A percentile compares a stretch with the other conserved stretches of the same genome.
Evolutionary conservation across 2,113 vertebrate species (phyloP).

Genomic region (Bubo blakistoni): DNA sequence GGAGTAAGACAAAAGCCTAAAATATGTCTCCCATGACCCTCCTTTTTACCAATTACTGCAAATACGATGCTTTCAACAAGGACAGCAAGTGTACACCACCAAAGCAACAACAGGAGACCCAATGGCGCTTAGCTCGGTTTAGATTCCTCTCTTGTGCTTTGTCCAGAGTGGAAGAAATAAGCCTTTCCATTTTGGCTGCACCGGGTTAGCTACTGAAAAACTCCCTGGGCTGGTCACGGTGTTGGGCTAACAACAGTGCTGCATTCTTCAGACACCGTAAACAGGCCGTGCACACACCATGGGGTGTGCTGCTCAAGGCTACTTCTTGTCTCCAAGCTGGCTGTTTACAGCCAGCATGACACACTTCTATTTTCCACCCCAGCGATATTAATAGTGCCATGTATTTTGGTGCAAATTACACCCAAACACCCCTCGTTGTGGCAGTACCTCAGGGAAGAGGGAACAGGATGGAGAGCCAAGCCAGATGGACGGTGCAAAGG

Average conservation of each 20-base stretch:
- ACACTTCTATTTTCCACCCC: conserved; percentile 15
- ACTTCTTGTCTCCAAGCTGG: neutral
- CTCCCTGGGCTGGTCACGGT: neutral
- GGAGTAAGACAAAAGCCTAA: conserved; percentile 1
- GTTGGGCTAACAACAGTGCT: neutral
- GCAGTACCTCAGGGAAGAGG: neutral
- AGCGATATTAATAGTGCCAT: neutral
- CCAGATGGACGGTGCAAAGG: neutral
- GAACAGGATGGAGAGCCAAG: neutral
- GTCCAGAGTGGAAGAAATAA: neutral
- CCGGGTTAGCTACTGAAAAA: neutral
- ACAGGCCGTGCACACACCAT: neutral
- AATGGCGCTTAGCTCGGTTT: neutral
- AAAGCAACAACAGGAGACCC: neutral
- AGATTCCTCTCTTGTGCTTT: neutral
- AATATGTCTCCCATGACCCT: neutral
- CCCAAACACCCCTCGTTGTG: neutral
- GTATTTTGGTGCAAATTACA: conserved; percentile 17
- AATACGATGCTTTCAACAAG: neutral
- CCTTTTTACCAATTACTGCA: neutral
- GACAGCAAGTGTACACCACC: neutral
- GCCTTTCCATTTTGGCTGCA: neutral
- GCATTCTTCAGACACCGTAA: neutral
- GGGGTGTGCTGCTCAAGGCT: neutral
- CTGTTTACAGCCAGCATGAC: conserved; percentile 21